A percentile compares a stretch with the other conserved stretches of the same genome.
These are phyloP conservation scores for Pandemis heparana DNA, from an alignment of 2,888 invertebrate species.

Conservation along the genomic window DNA sequence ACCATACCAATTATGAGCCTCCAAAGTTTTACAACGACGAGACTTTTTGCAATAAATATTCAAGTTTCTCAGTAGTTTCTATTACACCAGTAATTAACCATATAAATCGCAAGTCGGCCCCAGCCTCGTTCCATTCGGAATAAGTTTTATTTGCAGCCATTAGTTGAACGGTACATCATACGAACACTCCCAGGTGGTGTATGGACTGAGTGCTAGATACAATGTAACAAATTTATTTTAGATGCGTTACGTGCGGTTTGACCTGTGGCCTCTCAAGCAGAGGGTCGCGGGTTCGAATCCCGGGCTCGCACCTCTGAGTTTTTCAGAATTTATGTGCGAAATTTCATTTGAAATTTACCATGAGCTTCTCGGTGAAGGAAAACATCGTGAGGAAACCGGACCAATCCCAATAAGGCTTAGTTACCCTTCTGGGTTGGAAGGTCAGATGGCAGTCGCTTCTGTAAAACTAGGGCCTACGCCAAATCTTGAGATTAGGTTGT, in stretches of 20 bases:
- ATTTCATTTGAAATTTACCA: no score
- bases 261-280: no score
- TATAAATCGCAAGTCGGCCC: slow-evolving; percentile 11
- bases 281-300: no score
- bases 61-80: slow-evolving; percentile 17
- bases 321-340: no score
- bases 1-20: background rate
- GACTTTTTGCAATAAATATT: slow-evolving; percentile 15
- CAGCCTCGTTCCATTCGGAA: slow-evolving; percentile 23
- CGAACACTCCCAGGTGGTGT: slow-evolving; percentile 11
- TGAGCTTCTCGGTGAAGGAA: no score
- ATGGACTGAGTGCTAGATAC: slow-evolving; percentile 24
- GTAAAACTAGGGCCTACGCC: no score
- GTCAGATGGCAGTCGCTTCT: no score
- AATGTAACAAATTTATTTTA: background rate
- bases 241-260: slow-evolving; percentile 20
- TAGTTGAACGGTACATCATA: slow-evolving; percentile 24
- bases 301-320: no score
- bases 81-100: slow-evolving; percentile 22
- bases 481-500: no score
- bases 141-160: slow-evolving; percentile 27
- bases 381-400: no score
- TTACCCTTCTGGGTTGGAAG: no score
- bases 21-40: slow-evolving; percentile 7
- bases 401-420: no score